phyloP scores from a whole-genome alignment of 2,113 vertebrate species.

The Cyanistes caeruleus region DNA sequence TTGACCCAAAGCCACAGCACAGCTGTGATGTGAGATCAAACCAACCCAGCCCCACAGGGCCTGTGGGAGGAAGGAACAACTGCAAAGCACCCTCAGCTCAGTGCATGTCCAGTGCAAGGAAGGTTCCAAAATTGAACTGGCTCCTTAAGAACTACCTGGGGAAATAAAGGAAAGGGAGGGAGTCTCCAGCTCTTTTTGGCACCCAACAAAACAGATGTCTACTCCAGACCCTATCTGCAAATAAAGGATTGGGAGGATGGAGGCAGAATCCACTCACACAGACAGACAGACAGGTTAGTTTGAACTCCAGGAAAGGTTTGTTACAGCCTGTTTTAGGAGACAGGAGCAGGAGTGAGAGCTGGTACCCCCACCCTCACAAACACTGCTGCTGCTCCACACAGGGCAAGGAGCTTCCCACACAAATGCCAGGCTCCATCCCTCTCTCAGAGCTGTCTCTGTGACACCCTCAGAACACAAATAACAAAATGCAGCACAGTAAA shows the following conservation, averaged over 20 bases:
- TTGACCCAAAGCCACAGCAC: no score
- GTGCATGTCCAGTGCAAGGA: accelerated
- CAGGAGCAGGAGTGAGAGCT: neutral
- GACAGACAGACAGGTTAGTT: neutral
- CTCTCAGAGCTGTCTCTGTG: neutral
- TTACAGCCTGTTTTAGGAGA: neutral
- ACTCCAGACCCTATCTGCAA: neutral
- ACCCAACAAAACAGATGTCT: neutral
- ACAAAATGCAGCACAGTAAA: neutral
- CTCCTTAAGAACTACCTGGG: neutral
- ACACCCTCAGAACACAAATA: neutral
- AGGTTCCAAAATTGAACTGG: neutral
- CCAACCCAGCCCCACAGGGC: no score
- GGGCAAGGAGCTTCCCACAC: neutral
- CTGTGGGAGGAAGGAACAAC: neutral
- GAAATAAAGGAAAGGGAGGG: neutral
- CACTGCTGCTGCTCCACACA: neutral
- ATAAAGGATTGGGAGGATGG: no score
- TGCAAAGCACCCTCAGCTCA: accelerated
- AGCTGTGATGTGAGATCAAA: neutral
- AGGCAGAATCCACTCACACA: neutral
- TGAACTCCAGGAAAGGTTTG: no score
- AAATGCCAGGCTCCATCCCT: accelerated
- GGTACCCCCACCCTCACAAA: accelerated
- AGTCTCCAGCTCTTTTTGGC: neutral